phyloP scores from a whole-genome alignment of 2,888 invertebrate genomes.

The Stenurella melanura region DNA sequence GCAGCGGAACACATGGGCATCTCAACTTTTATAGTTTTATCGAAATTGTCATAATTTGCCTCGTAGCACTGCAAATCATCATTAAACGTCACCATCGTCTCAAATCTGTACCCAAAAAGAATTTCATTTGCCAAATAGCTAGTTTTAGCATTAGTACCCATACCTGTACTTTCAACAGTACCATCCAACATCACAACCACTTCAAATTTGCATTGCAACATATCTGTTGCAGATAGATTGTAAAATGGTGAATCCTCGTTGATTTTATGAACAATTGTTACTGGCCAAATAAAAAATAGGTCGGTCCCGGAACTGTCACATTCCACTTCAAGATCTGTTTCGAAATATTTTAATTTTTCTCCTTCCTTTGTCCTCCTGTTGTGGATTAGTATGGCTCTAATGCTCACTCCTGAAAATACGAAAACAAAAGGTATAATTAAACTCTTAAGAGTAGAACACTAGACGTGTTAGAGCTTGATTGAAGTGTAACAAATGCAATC shows the following conservation, averaged over 20 bases:
- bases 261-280: conserved; percentile 93
- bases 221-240: conserved; percentile 89
- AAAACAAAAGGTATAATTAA: no score
- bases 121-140: conserved; percentile 89
- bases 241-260: conserved; percentile 91
- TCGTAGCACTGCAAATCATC: conserved; percentile 82
- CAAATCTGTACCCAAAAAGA: conserved; percentile 91
- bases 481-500: no score
- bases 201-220: conserved; percentile 85
- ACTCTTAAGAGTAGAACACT: no score
- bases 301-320: conserved; percentile 88
- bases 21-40: conserved; percentile 88
- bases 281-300: conserved; percentile 96
- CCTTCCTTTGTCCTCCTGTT: conserved; percentile 87
- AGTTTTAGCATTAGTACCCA: conserved; percentile 83
- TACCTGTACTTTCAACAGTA: conserved; percentile 88
- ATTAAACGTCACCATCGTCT: conserved; percentile 85
- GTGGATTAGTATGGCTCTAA: conserved; percentile 86
- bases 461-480: no score
- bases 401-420: conserved; percentile 79
- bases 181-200: conserved; percentile 93
- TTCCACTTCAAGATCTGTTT: conserved; percentile 79
- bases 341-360: conserved; percentile 81
- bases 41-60: conserved; percentile 93
- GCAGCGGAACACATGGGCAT: conserved; percentile 90